Conservation (phyloP, 2,113 vertebrate genomes). For the Serranochromis macrocephalus region DNA sequence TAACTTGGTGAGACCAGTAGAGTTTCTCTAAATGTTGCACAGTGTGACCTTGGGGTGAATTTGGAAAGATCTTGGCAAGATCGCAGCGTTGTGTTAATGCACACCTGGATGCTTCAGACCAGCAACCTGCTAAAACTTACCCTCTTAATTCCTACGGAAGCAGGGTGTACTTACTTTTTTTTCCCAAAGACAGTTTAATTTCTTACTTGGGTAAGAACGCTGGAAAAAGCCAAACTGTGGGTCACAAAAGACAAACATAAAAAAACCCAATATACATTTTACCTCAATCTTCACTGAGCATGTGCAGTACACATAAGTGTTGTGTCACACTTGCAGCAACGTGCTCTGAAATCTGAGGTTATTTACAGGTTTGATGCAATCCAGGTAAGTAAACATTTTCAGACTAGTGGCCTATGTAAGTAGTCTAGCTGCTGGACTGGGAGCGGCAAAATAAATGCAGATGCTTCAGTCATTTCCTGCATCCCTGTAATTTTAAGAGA, state of each 20-base stretch:
- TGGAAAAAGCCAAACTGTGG: neutral
- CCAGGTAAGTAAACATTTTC: neutral
- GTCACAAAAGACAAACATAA: neutral
- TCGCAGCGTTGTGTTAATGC: neutral
- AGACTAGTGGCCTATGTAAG: neutral
- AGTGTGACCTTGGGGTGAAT: neutral
- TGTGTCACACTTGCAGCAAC: neutral
- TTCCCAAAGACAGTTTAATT: neutral
- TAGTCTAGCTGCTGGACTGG: neutral
- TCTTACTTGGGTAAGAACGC: neutral
- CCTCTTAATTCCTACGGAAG: neutral
- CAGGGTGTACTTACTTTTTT: neutral
- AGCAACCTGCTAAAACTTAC: neutral
- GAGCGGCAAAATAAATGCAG: neutral
- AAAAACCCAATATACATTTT: rapidly evolving
- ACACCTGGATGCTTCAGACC: neutral
- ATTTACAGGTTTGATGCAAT: neutral
- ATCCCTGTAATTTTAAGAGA: neutral
- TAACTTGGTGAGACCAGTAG: neutral
- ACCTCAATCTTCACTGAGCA: neutral
- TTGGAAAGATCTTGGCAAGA: neutral
- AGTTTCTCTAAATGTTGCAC: neutral
- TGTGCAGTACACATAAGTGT: neutral
- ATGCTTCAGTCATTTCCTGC: neutral
- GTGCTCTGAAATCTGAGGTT: neutral